A percentile compares a stretch with the other conserved stretches of the same genome.
Conservation (phyloP, 2,797 vertebrate genomes). For the Amphiprion clarkii region DNA sequence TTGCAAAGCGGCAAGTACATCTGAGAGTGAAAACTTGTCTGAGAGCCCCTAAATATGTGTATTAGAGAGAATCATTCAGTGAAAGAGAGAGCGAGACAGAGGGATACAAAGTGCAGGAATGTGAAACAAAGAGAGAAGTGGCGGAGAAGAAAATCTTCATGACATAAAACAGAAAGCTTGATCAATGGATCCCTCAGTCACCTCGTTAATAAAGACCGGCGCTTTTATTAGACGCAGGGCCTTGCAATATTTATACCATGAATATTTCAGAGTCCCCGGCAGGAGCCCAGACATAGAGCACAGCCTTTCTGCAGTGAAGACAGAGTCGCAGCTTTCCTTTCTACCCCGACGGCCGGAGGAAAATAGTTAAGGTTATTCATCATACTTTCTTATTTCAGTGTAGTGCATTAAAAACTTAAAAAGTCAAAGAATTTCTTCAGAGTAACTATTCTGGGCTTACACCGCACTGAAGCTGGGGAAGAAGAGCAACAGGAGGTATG, state of each 20-base stretch:
- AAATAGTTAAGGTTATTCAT: conserved; percentile 59
- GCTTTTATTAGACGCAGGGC: conserved; percentile 85
- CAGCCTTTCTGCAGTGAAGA: conserved; percentile 55
- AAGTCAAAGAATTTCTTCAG: conserved; percentile 22
- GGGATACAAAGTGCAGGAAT: conserved; percentile 23
- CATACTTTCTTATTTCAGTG: conserved; percentile 52
- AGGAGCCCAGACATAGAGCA: conserved; percentile 64
- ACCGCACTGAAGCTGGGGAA: not conserved
- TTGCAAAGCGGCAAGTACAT: conserved; percentile 30
- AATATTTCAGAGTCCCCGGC: conserved; percentile 83
- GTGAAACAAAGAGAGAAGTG: conserved; percentile 58
- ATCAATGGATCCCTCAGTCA: conserved; percentile 84
- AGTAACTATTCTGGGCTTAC: conserved; percentile 15
- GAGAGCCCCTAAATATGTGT: conserved; percentile 44
- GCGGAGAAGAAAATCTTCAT: conserved; percentile 63
- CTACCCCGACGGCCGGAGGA: conserved; percentile 48
- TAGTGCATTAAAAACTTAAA: conserved; percentile 34
- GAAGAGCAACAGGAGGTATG: too few relatives aligned
- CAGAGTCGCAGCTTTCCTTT: conserved; percentile 59
- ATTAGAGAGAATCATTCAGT: conserved; percentile 38
- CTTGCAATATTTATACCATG: conserved; percentile 86
- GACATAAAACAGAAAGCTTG: conserved; percentile 85
- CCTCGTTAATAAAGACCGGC: conserved; percentile 85
- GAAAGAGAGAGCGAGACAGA: conserved; percentile 7
- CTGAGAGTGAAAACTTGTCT: conserved; percentile 26